Evolutionary conservation across 2,888 invertebrate species (phyloP), one percentile per base, ranked within the genome.

Genomic region (Fissipunctia ypsillon): DNA sequence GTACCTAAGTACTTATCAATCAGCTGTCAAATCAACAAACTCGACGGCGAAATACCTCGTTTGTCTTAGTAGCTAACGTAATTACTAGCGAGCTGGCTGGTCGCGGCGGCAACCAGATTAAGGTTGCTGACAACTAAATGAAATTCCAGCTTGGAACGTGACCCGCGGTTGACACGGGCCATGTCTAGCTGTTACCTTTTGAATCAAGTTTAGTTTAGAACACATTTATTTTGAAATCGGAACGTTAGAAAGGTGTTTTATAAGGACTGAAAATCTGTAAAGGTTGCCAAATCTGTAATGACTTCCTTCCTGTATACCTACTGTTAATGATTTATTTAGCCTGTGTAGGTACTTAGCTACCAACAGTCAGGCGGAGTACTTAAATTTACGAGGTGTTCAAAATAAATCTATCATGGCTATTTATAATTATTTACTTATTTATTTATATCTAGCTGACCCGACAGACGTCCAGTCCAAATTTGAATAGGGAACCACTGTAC

Each of bases 91-190:
- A 48, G 71, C 67, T 50, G 69, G 60, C 74, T 65, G 76, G 71
- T 69, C 59, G 72, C 69, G 68, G 61, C 69, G 67, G 80, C 81
- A 85, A 84, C 85, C 86, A 88, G 87, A 89, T 91, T 90, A 87
- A 86, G 87, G 89, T 88, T 84, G 57, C 83, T 84, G 85, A 87
- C 87, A 78, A 86, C 87, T 87, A 89, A 92, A 92, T 92, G 88
- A 91, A 92, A 92, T 92, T 92, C 91, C 89, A 81, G 75, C 68
- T 78, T 66, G 69, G 68, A 84, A 76, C 84, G 80, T 83, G 84
- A 80, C 87, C 81, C 83, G 76, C 76, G 76, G 81, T 73, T 83
- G 83, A 81, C 84, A 81, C 74, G 82, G 73, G 68, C 79, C 65
- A 63, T 50, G 70, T 50, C 84, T 73, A 50, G 6, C 50, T 75